Base-by-base conservation (phyloP, 2,888 invertebrate genomes). In the Coremacera marginata region DNA sequence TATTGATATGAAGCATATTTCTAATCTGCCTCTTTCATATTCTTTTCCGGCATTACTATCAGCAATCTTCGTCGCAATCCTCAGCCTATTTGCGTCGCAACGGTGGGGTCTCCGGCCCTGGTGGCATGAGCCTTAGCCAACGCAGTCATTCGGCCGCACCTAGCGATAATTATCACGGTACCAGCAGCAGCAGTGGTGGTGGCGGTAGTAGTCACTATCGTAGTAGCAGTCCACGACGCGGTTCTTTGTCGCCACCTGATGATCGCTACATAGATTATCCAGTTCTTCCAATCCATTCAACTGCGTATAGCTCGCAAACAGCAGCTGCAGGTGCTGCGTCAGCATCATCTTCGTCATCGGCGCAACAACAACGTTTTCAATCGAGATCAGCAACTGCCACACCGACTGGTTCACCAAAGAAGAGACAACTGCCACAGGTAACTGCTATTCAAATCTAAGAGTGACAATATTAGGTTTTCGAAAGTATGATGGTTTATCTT, bases 371-470 rank as follows among this genome's bases (percentile, higher is more conserved):
- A 83, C 92, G 95, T 82, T 95, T 95, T 89, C 94, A 94, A 88
- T 95, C 95, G 78, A 93, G 95, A 70, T 96, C 96, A 76, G 96
- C 96, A 80, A 97, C 96, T 77, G 96, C 95, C 83, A 97, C 97
- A 75, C 98, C 98, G 74, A 96, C 96, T 78, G 96, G 97, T 80
- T 97, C 97, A 82, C 97, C 98, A 73, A 98, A 98, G 91, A 98
- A 98, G 91, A 93, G 98, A 83, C 98, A 98, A 91, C 93, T 98
- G 87, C 98, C 98, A 82, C 96, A 97, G 91, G 97, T 98, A 89
- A 96, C 96, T 25, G 5, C 9, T 51, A 5, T 5, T 19, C 22
- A 22, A 19, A n/a, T n/a, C n/a, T n/a, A n/a, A n/a, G n/a, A n/a
- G n/a, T n/a, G n/a, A n/a, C n/a, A n/a, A n/a, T n/a, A n/a, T n/a